Percentiles rank a stretch among this genome's conserved stretches.
Evolutionary conservation across 2,797 vertebrate genomes (phyloP).

Genomic region (Rhinatrema bivittatum): DNA sequence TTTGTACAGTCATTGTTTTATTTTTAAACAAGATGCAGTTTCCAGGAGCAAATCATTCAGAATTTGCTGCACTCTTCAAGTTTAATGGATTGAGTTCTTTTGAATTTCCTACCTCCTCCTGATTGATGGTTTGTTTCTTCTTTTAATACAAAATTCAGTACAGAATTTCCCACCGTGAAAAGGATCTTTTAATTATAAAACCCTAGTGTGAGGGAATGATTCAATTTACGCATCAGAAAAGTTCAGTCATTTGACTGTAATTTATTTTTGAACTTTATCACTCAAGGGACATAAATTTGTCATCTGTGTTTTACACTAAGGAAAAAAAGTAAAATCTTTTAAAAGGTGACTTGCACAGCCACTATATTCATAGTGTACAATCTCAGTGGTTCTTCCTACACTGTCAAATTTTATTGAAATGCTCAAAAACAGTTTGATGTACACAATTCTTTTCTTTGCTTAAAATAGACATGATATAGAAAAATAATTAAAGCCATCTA

Average conservation of each 20-base stretch:
- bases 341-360: too few relatives aligned
- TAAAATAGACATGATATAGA: background rate
- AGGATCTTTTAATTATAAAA: constrained; percentile 51
- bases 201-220: constrained; percentile 34
- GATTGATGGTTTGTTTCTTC: constrained; percentile 44
- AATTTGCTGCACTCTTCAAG: constrained; percentile 22
- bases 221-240: constrained; percentile 48
- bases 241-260: constrained; percentile 32
- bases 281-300: constrained; percentile 25
- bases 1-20: constrained; percentile 18
- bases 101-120: constrained; percentile 34
- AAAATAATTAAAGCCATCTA: background rate
- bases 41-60: constrained; percentile 32
- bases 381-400: constrained; percentile 13
- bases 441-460: background rate
- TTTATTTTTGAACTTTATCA: constrained; percentile 41
- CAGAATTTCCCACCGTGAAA: constrained; percentile 40
- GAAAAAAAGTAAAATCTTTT: too few relatives aligned
- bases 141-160: constrained; percentile 46
- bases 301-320: background rate
- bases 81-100: constrained; percentile 39
- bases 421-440: constrained; percentile 9
- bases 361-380: constrained; percentile 9
- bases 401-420: constrained; percentile 22
- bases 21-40: constrained; percentile 33